Conservation (phyloP, 2,797 vertebrate species). For the Salarias fasciatus region DNA sequence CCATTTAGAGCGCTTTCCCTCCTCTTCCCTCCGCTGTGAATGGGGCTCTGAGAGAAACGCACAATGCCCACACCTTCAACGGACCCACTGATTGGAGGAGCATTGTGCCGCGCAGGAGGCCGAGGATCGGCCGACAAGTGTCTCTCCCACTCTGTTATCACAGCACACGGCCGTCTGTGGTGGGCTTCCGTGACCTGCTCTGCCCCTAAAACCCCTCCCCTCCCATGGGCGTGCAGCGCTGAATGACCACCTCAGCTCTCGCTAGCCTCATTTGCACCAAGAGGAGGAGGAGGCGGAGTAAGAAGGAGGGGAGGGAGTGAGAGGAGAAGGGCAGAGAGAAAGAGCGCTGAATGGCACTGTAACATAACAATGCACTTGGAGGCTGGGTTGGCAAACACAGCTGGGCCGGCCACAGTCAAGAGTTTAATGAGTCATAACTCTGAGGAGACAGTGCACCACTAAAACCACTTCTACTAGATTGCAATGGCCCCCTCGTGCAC, state of each 20-base stretch:
- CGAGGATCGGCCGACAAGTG: constrained; percentile 67
- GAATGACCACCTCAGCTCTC: constrained; percentile 72
- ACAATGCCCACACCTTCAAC: constrained; percentile 80
- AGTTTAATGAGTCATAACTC: constrained; percentile 84
- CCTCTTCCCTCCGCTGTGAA: constrained; percentile 68
- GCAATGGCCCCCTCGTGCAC: constrained; percentile 30
- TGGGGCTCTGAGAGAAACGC: constrained; percentile 57
- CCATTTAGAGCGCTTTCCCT: constrained; percentile 68
- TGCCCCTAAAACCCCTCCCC: constrained; percentile 45
- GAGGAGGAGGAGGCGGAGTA: constrained; percentile 50
- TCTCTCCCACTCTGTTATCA: constrained; percentile 73
- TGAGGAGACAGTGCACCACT: constrained; percentile 62
- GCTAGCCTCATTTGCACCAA: constrained; percentile 73
- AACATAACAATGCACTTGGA: constrained; percentile 84
- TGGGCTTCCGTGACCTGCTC: constrained; percentile 71
- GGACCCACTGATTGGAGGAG: constrained; percentile 65
- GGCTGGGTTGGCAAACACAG: constrained; percentile 86
- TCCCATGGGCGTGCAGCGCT: constrained; percentile 46
- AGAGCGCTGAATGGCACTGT: constrained; percentile 77
- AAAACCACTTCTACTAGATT: constrained; percentile 63
- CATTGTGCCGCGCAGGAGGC: constrained; percentile 63
- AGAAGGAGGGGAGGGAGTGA: constrained; percentile 61
- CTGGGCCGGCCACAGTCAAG: constrained; percentile 80
- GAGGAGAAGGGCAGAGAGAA: no score
- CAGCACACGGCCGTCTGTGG: constrained; percentile 60